Conservation (phyloP, 2,113 vertebrate species). For the Xenus cinereus region DNA sequence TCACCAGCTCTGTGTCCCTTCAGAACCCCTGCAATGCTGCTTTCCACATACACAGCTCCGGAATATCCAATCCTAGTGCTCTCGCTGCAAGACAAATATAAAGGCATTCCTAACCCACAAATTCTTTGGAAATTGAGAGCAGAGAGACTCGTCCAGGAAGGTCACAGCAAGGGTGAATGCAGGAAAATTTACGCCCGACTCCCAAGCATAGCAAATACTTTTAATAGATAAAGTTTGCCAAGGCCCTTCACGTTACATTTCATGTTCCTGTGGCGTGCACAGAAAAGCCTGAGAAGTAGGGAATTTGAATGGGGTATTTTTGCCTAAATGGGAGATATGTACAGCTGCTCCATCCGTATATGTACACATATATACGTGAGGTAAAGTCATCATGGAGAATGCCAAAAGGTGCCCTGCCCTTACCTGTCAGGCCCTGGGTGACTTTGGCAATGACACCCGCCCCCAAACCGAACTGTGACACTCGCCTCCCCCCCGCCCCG, state of each 20-base stretch:
- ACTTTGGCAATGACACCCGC: background rate
- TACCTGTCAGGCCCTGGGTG: background rate
- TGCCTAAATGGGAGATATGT: accelerated
- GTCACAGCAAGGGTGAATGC: background rate
- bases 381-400: accelerated
- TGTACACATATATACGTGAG: too few species aligned
- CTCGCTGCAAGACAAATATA: accelerated
- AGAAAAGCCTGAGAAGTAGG: accelerated
- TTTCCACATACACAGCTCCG: accelerated
- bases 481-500: too few species aligned
- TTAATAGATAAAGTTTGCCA: background rate
- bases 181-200: accelerated
- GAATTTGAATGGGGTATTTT: background rate
- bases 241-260: accelerated
- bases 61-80: background rate
- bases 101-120: background rate
- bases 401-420: background rate
- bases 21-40: background rate
- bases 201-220: background rate
- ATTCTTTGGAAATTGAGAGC: background rate
- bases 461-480: background rate
- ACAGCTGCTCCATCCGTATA: background rate
- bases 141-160: background rate
- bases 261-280: accelerated
- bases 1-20: accelerated